Conservation (phyloP, 2,888 invertebrate genomes). For the Oegoconia quadripuncta region DNA sequence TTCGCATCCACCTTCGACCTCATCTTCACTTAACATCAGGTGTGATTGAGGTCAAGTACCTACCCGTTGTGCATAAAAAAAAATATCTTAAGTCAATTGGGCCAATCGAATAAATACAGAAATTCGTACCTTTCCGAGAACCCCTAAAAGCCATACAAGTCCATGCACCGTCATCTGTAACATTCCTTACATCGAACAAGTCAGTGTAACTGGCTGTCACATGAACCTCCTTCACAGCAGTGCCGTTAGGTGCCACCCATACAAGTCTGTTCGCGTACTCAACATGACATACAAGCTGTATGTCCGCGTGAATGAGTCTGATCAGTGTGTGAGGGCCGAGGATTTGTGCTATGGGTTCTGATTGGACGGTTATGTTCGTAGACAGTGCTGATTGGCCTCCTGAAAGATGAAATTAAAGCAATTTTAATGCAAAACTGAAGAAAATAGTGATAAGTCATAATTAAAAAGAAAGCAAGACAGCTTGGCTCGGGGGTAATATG, state of each 20-base stretch:
- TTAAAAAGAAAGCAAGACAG: too few relatives aligned
- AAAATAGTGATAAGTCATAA: too few relatives aligned
- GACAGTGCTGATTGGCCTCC: conserved; percentile 51
- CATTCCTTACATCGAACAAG: conserved; percentile 39
- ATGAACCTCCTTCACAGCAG: conserved; percentile 22
- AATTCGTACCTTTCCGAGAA: conserved; percentile 36
- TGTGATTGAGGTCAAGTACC: too few relatives aligned
- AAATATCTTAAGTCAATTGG: neutral
- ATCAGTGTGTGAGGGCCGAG: conserved; percentile 48
- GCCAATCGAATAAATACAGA: neutral
- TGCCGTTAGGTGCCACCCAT: conserved; percentile 42
- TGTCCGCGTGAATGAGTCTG: conserved; percentile 27
- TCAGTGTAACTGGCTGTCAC: conserved; percentile 34
- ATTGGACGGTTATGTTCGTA: conserved; percentile 34
- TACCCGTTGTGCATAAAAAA: neutral
- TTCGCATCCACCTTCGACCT: too few relatives aligned
- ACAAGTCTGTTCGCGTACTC: conserved; percentile 40
- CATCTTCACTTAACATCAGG: too few relatives aligned
- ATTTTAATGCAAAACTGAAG: neutral
- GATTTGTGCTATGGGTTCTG: conserved; percentile 51
- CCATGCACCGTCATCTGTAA: conserved; percentile 47
- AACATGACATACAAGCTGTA: conserved; percentile 48
- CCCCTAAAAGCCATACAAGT: conserved; percentile 46
- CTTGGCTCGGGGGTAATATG: too few relatives aligned
- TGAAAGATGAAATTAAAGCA: conserved; percentile 22